These are phyloP conservation scores for Aethes cnicana DNA, from an alignment of 2,888 invertebrate species.

Conservation along the genomic window DNA sequence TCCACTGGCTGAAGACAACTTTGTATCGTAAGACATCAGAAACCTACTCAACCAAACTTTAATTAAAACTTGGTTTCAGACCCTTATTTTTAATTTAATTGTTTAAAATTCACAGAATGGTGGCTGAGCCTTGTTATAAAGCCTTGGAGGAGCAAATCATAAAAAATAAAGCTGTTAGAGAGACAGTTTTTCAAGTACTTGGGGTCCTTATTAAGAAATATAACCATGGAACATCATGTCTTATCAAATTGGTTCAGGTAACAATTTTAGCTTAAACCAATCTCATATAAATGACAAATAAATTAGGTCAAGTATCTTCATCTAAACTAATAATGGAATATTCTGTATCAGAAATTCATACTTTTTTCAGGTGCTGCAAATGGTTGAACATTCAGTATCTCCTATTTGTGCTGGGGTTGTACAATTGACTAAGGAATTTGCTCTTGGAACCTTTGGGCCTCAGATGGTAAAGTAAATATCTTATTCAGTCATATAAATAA, in stretches of 20 bases:
- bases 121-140: slow-evolving; percentile 89
- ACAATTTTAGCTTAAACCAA: background rate
- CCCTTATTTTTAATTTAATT: slow-evolving; percentile 2
- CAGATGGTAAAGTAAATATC: slow-evolving; percentile 78
- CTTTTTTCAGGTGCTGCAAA: slow-evolving; percentile 86
- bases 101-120: slow-evolving; percentile 77
- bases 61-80: no score
- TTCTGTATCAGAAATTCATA: background rate
- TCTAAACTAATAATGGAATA: no score
- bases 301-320: no score
- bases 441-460: slow-evolving; percentile 86
- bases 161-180: slow-evolving; percentile 84
- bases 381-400: slow-evolving; percentile 86
- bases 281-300: no score
- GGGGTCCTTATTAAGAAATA: slow-evolving; percentile 91
- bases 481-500: background rate
- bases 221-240: slow-evolving; percentile 90
- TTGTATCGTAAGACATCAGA: slow-evolving; percentile 88
- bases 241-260: slow-evolving; percentile 86
- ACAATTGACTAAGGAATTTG: slow-evolving; percentile 85
- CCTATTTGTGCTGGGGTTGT: slow-evolving; percentile 88
- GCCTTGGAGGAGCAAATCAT: slow-evolving; percentile 84
- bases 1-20: slow-evolving; percentile 90
- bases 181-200: slow-evolving; percentile 89
- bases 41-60: no score